These are phyloP conservation scores for Gryon sp. DNA, from an alignment of 1,140 invertebrate genomes.

Conservation along the genomic window DNA sequence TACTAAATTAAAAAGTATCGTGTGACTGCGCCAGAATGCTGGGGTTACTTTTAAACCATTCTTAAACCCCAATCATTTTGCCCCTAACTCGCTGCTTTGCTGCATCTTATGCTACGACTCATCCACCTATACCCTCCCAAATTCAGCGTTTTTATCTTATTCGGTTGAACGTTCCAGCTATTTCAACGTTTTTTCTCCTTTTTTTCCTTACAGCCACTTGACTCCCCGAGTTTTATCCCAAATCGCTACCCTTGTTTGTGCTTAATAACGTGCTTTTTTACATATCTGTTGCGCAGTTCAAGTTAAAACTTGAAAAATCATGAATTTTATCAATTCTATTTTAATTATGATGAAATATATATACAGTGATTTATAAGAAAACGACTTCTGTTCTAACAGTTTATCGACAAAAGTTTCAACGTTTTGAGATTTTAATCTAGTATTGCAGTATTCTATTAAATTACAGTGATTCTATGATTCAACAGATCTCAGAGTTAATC, in stretches of 20 bases:
- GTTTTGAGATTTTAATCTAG: no score
- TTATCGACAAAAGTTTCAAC: no score
- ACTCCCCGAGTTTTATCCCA: slow-evolving; percentile 71
- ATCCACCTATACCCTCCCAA: slow-evolving; percentile 62
- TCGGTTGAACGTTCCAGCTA: slow-evolving; percentile 38
- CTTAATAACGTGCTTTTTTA: slow-evolving; percentile 66
- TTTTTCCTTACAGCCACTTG: slow-evolving; percentile 67
- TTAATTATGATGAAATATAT: no score
- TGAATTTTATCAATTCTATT: no score
- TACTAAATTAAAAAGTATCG: slow-evolving; percentile 80
- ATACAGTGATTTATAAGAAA: no score
- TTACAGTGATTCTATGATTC: no score
- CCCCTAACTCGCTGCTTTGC: slow-evolving; percentile 47
- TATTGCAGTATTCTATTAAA: no score
- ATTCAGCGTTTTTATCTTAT: slow-evolving; percentile 63
- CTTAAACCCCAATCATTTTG: slow-evolving; percentile 69
- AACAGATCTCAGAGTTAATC: no score
- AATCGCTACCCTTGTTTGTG: slow-evolving; percentile 77
- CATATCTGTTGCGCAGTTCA: slow-evolving; percentile 22
- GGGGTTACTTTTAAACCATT: slow-evolving; percentile 74
- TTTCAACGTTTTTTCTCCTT: no score
- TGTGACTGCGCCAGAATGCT: slow-evolving; percentile 74
- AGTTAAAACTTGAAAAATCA: neutral
- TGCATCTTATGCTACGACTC: slow-evolving; percentile 48
- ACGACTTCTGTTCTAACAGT: no score